A percentile compares a stretch with the other conserved stretches of the same genome.
These are phyloP conservation scores for Macropus fuliginosus DNA, from an alignment of 2,797 vertebrate species.

Conservation along the genomic window DNA sequence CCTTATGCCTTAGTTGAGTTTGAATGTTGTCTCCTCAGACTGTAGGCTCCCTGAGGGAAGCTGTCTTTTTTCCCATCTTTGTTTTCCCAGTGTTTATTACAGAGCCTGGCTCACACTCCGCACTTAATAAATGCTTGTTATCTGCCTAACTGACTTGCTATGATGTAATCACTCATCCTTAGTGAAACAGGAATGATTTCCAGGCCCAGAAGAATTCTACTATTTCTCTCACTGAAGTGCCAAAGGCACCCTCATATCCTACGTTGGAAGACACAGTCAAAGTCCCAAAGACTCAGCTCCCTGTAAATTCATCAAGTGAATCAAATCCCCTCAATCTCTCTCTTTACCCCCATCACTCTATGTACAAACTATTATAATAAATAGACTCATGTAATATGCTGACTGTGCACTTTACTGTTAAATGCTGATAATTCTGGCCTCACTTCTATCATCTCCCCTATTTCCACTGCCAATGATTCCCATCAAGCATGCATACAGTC, in stretches of 20 bases:
- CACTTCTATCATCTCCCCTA: not conserved
- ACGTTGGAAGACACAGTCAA: not conserved
- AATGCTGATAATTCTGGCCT: not conserved
- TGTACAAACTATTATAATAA: not conserved
- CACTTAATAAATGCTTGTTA: not conserved
- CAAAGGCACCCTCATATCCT: not conserved
- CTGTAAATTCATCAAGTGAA: not conserved
- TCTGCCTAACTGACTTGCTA: not conserved
- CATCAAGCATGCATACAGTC: not conserved
- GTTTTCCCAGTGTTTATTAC: not conserved
- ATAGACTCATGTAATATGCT: not conserved
- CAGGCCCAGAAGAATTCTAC: not conserved
- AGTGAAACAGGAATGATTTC: not conserved
- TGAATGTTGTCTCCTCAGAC: not conserved
- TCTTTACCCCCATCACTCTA: not conserved
- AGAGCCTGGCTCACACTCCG: no score
- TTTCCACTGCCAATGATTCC: not conserved
- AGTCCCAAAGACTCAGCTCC: not conserved
- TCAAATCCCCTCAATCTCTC: not conserved
- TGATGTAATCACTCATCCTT: not conserved
- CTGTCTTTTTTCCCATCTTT: not conserved
- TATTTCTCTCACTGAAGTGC: not conserved
- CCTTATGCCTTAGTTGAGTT: not conserved
- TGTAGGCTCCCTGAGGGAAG: not conserved
- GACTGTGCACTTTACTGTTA: not conserved